Evolutionary conservation across 2,113 vertebrate genomes (phyloP).

Genomic region (Thamnophis sirtalis): DNA sequence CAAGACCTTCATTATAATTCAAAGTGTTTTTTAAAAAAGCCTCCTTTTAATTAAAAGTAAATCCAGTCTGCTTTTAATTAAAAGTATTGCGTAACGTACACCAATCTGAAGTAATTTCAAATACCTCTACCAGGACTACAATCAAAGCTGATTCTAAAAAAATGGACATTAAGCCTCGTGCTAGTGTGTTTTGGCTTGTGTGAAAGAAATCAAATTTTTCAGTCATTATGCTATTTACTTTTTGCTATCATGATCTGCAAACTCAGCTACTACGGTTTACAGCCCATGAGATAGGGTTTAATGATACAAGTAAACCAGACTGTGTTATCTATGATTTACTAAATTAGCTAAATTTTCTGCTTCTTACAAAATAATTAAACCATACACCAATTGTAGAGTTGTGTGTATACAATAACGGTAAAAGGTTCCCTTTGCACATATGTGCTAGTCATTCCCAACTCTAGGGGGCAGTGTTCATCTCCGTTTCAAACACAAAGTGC

Average conservation of each 20-base stretch:
- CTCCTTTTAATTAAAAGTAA: background rate
- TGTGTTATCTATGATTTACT: background rate
- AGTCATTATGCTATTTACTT: background rate
- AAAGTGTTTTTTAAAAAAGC: background rate
- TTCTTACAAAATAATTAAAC: background rate
- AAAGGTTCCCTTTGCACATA: too few species aligned
- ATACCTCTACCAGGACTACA: background rate
- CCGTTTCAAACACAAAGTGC: too few species aligned
- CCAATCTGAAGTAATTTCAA: background rate
- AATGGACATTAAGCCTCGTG: background rate
- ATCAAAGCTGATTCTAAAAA: background rate
- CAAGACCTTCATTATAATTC: background rate
- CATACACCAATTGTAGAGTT: background rate
- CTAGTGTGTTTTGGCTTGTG: background rate
- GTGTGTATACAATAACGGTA: background rate
- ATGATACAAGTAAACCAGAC: background rate
- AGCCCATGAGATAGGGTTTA: background rate
- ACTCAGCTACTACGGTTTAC: background rate
- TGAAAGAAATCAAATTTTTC: background rate
- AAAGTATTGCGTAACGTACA: background rate
- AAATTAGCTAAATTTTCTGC: background rate
- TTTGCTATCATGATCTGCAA: background rate
- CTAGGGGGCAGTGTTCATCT: too few species aligned
- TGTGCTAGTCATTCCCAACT: too few species aligned
- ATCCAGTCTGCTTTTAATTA: background rate